phyloP scores from a whole-genome alignment of 2,888 invertebrate genomes.

The Thelaira solivaga region DNA sequence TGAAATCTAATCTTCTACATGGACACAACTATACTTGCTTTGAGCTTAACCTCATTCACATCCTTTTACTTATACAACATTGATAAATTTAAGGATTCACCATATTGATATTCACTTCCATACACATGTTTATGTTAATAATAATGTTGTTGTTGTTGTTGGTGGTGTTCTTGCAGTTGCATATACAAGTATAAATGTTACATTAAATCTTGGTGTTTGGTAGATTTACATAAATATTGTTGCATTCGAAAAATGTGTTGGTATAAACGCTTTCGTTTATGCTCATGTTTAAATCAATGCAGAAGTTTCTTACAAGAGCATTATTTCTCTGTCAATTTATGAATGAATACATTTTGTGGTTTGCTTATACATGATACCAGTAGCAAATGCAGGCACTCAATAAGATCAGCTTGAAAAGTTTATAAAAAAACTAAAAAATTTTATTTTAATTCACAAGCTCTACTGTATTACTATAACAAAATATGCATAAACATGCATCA shows the following conservation, averaged over 20 bases:
- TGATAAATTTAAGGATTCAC: slow-evolving; percentile 11
- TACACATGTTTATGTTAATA: slow-evolving; percentile 51
- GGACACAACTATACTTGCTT: too few relatives aligned
- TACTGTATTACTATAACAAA: too few relatives aligned
- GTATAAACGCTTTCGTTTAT: slow-evolving; percentile 55
- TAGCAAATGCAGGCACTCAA: background rate
- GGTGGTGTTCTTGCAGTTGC: too few relatives aligned
- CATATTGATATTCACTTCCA: slow-evolving; percentile 40
- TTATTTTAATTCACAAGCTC: too few relatives aligned
- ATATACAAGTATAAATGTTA: too few relatives aligned
- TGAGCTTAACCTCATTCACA: background rate
- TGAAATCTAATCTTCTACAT: too few relatives aligned
- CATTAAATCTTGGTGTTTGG: too few relatives aligned
- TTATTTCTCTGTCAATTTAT: slow-evolving; percentile 6
- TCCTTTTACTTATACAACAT: slow-evolving; percentile 6
- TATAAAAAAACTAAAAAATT: too few relatives aligned
- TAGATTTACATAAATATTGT: background rate
- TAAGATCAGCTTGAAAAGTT: background rate
- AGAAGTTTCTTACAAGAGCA: slow-evolving; percentile 10
- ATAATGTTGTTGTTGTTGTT: slow-evolving; percentile 2
- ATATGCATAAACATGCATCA: too few relatives aligned
- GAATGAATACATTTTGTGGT: slow-evolving; percentile 31
- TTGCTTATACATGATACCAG: background rate
- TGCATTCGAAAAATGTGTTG: slow-evolving; percentile 34
- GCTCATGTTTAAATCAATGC: slow-evolving; percentile 54